Conservation (phyloP, 2,113 vertebrate species). For the Prunella himalayana region DNA sequence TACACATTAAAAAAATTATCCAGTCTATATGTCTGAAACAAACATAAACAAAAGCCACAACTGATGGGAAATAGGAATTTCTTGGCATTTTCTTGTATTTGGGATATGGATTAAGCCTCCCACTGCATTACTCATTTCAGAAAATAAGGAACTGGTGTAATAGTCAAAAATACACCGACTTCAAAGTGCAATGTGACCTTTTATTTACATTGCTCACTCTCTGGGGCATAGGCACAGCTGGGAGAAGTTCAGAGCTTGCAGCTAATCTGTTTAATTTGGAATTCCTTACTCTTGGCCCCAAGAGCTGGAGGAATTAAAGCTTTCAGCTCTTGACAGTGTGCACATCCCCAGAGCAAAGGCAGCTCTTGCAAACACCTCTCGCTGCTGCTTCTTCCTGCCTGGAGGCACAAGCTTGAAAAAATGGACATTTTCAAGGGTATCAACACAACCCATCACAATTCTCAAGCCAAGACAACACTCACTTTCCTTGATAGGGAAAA, state of each 20-base stretch:
- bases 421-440: background rate
- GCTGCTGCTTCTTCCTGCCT: background rate
- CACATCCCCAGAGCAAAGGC: background rate
- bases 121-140: background rate
- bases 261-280: slow-evolving; percentile 40
- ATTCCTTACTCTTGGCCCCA: background rate
- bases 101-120: background rate
- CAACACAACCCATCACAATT: background rate
- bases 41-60: background rate
- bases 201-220: background rate
- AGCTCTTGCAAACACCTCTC: background rate
- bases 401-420: background rate
- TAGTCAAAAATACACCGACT: background rate
- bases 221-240: background rate
- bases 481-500: background rate
- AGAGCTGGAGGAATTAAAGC: background rate
- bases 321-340: background rate
- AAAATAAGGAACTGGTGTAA: background rate
- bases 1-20: background rate
- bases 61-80: background rate
- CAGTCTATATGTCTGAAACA: background rate
- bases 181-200: background rate
- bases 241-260: background rate
- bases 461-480: background rate
- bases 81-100: background rate